Evolutionary conservation across 2,113 vertebrate genomes (phyloP), one percentile per base, ranked within the genome.

Genomic region (Aplodontia rufa): DNA sequence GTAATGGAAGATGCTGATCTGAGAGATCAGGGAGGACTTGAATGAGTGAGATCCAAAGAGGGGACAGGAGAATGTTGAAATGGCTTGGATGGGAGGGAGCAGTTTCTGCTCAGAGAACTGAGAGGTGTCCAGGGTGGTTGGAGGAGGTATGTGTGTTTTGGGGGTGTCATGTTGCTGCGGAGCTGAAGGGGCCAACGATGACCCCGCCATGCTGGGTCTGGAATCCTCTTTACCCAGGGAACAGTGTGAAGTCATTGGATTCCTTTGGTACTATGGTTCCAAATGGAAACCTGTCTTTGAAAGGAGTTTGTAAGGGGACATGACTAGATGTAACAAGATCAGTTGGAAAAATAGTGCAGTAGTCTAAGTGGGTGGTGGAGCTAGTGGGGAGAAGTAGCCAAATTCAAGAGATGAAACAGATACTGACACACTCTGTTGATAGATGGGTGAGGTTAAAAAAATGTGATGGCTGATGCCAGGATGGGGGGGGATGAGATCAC

Each of bases 351-450:
- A n/a, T n/a, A n/a, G n/a, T n/a, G n/a, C n/a, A n/a, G n/a, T n/a
- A n/a, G n/a, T n/a, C n/a, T n/a, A n/a, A n/a, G n/a, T n/a, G n/a
- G n/a, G n/a, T n/a, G n/a, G n/a, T 51, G 62, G 78, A 76, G 45
- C 53, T 60, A 71, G 28, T 6, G 11, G 72, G 68, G 89, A 74
- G 66, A n/a, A 51, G 58, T 37, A 10, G 47, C 42, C 76, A 79
- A 69, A 64, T 51, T 51, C 14, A 30, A 66, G 55, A 72, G 62
- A 28, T 0, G 8, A 58, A 24, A 26, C 22, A 26, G 32, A 26
- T 49, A 76, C 0, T 1, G 62, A 58, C 24, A n/a, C 37, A 22
- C 0, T 2, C 19, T 53, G 47, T 40, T 37, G 13, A 49, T 9
- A 20, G 60, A 72, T 30, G 6, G 45, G 32, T 3, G 22, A 8